A percentile compares a stretch with the other conserved stretches of the same genome.
phyloP scores from a whole-genome alignment of 1,140 invertebrate species.

The Polypedilum vanderplanki region DNA sequence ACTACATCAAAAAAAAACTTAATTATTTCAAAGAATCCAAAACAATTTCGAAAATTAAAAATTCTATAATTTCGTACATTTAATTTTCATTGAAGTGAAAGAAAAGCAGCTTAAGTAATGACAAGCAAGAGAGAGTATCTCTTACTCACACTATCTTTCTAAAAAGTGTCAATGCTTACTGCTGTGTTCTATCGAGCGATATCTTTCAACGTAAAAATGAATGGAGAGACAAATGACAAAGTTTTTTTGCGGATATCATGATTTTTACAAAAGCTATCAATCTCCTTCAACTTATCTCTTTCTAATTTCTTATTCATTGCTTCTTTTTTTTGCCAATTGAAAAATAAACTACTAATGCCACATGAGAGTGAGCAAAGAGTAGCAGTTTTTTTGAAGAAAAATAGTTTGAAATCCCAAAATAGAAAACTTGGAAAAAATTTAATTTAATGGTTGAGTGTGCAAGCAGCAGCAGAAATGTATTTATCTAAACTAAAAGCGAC shows the following conservation, averaged over 20 bases:
- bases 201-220: not conserved
- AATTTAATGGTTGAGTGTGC: constrained; percentile 29
- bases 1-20: no score
- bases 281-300: not conserved
- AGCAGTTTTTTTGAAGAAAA: not conserved
- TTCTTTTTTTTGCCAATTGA: not conserved
- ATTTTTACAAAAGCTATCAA: constrained; percentile 19
- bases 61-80: no score
- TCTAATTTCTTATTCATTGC: not conserved
- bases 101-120: no score
- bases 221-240: constrained; percentile 1
- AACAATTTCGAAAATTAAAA: no score
- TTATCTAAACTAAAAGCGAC: constrained; percentile 25
- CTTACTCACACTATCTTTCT: no score
- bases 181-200: no score
- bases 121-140: no score
- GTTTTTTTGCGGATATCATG: constrained; percentile 15
- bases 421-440: constrained; percentile 24
- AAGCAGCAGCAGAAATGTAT: constrained; percentile 23
- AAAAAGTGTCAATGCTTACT: no score
- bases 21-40: no score
- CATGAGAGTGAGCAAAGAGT: no score
- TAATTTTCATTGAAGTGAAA: no score
- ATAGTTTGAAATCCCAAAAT: constrained; percentile 26
- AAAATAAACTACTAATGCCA: no score